These are phyloP conservation scores for Diplodus puntazzo DNA, from an alignment of 2,797 vertebrate species.

Conservation along the genomic window DNA sequence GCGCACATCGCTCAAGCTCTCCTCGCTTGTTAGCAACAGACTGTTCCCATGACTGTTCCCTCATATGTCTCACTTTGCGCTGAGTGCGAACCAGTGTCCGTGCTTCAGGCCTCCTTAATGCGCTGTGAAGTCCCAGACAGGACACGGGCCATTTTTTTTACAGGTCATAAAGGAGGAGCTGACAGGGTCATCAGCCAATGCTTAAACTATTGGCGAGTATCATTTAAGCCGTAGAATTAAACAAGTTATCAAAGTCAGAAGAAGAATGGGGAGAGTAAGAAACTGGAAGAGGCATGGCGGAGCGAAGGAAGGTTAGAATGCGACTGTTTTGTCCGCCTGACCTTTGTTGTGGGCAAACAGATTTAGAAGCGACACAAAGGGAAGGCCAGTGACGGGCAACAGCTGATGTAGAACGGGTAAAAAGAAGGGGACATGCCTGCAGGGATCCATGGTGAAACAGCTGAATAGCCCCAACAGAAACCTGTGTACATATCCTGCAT, in stretches of 20 bases:
- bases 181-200: conserved; percentile 61
- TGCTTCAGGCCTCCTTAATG: conserved; percentile 50
- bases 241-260: conserved; percentile 71
- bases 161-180: conserved; percentile 60
- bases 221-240: conserved; percentile 54
- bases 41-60: conserved; percentile 55
- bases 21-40: conserved; percentile 25
- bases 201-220: conserved; percentile 59
- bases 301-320: conserved; percentile 67
- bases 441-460: conserved; percentile 83
- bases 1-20: conserved; percentile 28
- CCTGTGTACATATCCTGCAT: conserved; percentile 65
- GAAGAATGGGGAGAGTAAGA: conserved; percentile 50
- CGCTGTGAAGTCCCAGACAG: conserved; percentile 53
- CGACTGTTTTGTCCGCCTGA: conserved; percentile 77
- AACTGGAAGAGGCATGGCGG: conserved; percentile 43
- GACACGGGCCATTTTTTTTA: conserved; percentile 67
- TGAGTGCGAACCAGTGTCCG: conserved; percentile 52
- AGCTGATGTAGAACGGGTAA: conserved; percentile 74
- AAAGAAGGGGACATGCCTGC: conserved; percentile 78
- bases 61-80: conserved; percentile 43
- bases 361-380: conserved; percentile 81
- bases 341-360: conserved; percentile 87
- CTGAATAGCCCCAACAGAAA: conserved; percentile 72
- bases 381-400: conserved; percentile 67